These are phyloP conservation scores for Borostomias antarcticus DNA, from an alignment of 2,797 vertebrate genomes.

Conservation along the genomic window DNA sequence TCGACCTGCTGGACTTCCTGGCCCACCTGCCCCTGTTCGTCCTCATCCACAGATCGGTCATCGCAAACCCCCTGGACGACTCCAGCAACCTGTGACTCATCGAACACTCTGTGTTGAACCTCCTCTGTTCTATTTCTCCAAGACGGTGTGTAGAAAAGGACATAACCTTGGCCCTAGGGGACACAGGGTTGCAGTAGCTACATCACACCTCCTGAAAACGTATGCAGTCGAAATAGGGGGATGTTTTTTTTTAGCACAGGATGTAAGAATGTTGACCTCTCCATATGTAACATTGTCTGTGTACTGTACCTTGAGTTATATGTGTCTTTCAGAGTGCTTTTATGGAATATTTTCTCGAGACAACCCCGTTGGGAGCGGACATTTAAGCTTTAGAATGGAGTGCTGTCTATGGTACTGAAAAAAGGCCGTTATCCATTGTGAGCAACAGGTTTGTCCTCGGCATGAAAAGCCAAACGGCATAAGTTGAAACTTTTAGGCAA, in stretches of 20 bases:
- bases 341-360: neutral
- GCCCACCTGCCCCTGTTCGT: conserved; percentile 75
- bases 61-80: conserved; percentile 67
- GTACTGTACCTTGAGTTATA: too few relatives aligned
- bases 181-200: too few relatives aligned
- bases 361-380: neutral
- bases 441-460: too few relatives aligned
- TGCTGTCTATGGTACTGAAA: conserved; percentile 92
- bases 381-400: conserved; percentile 22
- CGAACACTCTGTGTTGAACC: neutral
- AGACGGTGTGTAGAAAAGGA: too few relatives aligned
- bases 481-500: too few relatives aligned
- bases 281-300: neutral
- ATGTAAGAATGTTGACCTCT: too few relatives aligned
- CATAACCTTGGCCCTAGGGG: neutral
- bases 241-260: neutral
- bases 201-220: too few relatives aligned
- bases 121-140: neutral
- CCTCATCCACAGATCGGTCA: conserved; percentile 74
- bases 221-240: too few relatives aligned
- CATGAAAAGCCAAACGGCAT: too few relatives aligned
- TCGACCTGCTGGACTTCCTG: conserved; percentile 75
- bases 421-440: too few relatives aligned
- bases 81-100: conserved; percentile 63
- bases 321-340: neutral